These are phyloP conservation scores for Aramus guarauna DNA, from an alignment of 2,113 vertebrate species.

Conservation along the genomic window DNA sequence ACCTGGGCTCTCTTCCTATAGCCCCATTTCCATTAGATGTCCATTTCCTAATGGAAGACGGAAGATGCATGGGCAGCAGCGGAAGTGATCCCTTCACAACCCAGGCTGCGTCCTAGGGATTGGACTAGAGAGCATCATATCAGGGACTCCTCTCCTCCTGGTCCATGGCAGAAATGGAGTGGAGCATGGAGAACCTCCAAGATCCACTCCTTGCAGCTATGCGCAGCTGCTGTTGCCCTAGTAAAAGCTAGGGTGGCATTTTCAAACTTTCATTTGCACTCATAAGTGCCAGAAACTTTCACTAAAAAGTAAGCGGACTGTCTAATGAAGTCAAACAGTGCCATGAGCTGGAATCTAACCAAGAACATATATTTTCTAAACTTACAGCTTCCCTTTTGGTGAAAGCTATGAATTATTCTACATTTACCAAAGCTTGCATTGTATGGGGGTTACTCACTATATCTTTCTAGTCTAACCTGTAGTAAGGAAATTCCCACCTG, in stretches of 20 bases:
- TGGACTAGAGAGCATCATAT: background rate
- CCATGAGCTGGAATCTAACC: background rate
- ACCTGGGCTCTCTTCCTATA: background rate
- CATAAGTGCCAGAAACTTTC: background rate
- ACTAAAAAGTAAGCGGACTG: background rate
- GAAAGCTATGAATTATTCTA: background rate
- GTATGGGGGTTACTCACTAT: background rate
- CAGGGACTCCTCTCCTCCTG: background rate
- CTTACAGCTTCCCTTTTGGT: background rate
- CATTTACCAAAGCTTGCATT: background rate
- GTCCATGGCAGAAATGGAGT: background rate
- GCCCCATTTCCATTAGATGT: background rate
- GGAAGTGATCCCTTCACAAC: background rate
- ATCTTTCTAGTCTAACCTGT: background rate
- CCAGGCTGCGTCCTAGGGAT: background rate
- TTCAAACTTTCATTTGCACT: background rate
- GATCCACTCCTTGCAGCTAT: background rate
- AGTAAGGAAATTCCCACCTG: background rate
- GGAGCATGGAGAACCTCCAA: background rate
- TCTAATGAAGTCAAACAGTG: background rate
- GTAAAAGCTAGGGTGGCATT: background rate
- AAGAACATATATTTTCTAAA: background rate
- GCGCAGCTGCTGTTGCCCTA: fast-evolving
- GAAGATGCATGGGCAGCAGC: background rate
- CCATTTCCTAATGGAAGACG: background rate